Evolutionary conservation across 2,113 vertebrate species (phyloP).

Genomic region (Thomomys bottae): DNA sequence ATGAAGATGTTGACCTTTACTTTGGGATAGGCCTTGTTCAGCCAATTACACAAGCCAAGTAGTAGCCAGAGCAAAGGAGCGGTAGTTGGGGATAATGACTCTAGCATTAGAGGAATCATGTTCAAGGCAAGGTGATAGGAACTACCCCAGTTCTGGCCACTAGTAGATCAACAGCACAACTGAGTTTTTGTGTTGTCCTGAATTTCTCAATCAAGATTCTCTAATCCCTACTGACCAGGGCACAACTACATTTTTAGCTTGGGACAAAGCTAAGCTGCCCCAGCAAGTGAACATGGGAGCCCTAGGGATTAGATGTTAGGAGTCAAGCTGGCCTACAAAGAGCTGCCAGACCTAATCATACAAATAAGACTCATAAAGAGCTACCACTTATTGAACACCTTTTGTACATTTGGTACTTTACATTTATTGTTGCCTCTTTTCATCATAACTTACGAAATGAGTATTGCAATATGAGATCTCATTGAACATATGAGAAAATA

Average conservation of each 20-base stretch:
- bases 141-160: neutral
- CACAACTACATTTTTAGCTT: neutral
- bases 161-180: neutral
- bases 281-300: neutral
- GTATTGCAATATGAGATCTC: neutral
- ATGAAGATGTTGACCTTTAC: neutral
- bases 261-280: neutral
- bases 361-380: slow-evolving; percentile 30
- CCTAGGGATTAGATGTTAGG: neutral
- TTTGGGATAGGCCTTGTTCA: neutral
- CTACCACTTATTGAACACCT: neutral
- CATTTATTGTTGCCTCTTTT: slow-evolving; percentile 14
- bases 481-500: neutral
- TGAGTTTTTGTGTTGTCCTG: neutral
- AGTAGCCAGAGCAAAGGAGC: slow-evolving; percentile 21
- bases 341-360: neutral
- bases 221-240: neutral
- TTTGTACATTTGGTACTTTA: neutral
- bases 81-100: neutral
- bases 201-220: slow-evolving; percentile 26
- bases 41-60: neutral
- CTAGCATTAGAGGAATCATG: neutral
- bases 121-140: neutral
- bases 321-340: neutral
- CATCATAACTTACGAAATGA: neutral